Base-by-base conservation (phyloP, 2,113 vertebrate genomes). In the Halcyon senegalensis region DNA sequence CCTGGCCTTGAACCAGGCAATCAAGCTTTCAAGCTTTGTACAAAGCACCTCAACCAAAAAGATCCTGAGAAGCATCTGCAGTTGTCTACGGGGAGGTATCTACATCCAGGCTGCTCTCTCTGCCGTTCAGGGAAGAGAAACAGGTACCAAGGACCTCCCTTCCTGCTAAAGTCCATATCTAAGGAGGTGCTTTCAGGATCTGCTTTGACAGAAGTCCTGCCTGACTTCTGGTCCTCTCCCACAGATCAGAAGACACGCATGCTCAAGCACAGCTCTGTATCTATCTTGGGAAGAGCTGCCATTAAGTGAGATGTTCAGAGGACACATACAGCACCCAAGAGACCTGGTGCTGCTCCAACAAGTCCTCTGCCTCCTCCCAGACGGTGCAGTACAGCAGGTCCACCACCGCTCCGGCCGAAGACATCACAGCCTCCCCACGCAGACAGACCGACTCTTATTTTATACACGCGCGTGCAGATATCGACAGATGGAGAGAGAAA, bases 401-500 rank as follows among this genome's bases (percentile, higher is more conserved):
- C 55, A 58, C 53, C 59, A 31, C 58, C 60, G 67, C 16, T 55
- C 72, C 8, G 17, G 44, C 50, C 8, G 0, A 41, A 43, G 48
- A 9, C 53, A 53, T 76, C 0, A 0, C 68, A 70, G 82, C n/a
- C 44, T 59, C 48, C 35, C 55, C 0, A 0, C 0, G 0, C 58
- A 88, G 79, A 88, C 68, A 81, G 46, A 50, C 56, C 0, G 0
- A 88, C 55, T 25, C 51, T 86, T 86, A 56, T 96, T 95, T 94
- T 46, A 94, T 35, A 76, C 1, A 9, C 78, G 37, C 6, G 64
- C 11, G 15, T 23, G 74, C 84, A 73, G 91, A 46, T 94, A 94
- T 89, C 9, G 82, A 94, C 93, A 96, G 95, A 94, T 64, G 84
- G 90, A 94, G 83, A 69, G 69, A 92, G 74, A 95, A 96, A 96